A percentile compares a stretch with the other conserved stretches of the same genome.
Conservation (phyloP, 2,797 vertebrate genomes). For the Myripristis jacobus region DNA sequence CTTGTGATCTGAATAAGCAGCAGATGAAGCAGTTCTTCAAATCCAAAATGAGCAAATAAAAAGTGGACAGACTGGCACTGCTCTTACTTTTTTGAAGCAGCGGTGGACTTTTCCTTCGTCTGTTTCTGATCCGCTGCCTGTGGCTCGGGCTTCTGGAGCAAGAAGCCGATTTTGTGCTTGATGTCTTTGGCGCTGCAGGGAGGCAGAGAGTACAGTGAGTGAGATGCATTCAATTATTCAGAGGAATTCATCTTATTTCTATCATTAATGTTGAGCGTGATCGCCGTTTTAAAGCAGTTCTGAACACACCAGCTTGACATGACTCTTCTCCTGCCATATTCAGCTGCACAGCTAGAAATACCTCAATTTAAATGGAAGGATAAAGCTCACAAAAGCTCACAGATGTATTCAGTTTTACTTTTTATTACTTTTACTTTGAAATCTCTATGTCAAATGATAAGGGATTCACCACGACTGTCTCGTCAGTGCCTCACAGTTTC, state of each 20-base stretch:
- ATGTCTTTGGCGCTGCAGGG: slow-evolving; percentile 92
- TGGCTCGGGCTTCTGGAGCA: slow-evolving; percentile 91
- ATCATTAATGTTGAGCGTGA: not conserved
- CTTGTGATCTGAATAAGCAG: slow-evolving; percentile 2
- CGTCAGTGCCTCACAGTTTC: not conserved
- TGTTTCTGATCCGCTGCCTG: slow-evolving; percentile 81
- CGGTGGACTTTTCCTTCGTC: slow-evolving; percentile 77
- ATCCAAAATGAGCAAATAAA: not conserved
- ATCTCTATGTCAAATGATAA: not conserved
- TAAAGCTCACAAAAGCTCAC: not conserved
- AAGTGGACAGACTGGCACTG: not conserved
- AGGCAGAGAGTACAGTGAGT: not conserved
- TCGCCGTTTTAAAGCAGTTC: too few relatives aligned
- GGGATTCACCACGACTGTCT: not conserved
- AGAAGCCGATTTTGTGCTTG: slow-evolving; percentile 92
- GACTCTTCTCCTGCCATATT: too few relatives aligned
- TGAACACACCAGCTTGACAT: too few relatives aligned
- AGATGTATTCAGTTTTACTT: not conserved
- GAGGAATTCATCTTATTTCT: not conserved
- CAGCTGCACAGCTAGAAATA: too few relatives aligned
- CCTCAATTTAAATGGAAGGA: not conserved
- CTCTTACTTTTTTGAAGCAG: slow-evolving; percentile 77
- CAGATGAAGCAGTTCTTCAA: too few relatives aligned
- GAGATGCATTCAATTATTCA: not conserved
- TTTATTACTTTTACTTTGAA: slow-evolving; percentile 3